phyloP scores from a whole-genome alignment of 2,797 vertebrate genomes.

The Coluber constrictor region DNA sequence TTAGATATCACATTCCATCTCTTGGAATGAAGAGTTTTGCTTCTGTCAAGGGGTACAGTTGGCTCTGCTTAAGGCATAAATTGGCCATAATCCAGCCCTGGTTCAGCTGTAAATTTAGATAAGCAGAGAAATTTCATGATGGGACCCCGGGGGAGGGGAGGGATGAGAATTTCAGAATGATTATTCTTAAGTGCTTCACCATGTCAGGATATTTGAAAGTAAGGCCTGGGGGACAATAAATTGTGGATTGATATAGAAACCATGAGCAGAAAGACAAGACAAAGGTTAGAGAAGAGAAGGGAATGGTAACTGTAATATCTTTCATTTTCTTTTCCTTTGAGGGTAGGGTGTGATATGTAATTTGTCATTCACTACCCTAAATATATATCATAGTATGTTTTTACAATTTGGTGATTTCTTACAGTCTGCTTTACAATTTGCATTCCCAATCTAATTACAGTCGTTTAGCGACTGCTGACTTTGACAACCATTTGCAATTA shows the following conservation, averaged over 20 bases:
- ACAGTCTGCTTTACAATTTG: background rate
- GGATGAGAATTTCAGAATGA: slow-evolving; percentile 29
- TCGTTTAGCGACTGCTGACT: background rate
- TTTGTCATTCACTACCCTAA: background rate
- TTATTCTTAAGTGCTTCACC: background rate
- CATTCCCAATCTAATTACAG: background rate
- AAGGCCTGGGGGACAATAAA: background rate
- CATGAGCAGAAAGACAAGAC: background rate
- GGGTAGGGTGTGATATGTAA: background rate
- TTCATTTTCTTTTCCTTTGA: background rate
- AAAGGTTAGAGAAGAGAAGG: background rate
- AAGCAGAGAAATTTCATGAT: slow-evolving; percentile 36
- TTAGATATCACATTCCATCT: background rate
- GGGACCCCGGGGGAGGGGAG: slow-evolving; percentile 32
- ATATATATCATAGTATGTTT: background rate
- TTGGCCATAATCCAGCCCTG: background rate
- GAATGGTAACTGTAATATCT: background rate
- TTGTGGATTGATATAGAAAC: background rate
- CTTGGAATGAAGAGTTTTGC: background rate
- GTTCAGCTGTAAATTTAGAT: slow-evolving; percentile 43
- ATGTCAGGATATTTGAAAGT: background rate
- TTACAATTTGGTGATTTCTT: background rate
- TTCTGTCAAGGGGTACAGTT: background rate
- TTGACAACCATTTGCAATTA: background rate
- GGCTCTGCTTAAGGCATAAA: background rate